Base-by-base conservation (phyloP, 2,888 invertebrate species). In the Chrysina gloriosa region DNA sequence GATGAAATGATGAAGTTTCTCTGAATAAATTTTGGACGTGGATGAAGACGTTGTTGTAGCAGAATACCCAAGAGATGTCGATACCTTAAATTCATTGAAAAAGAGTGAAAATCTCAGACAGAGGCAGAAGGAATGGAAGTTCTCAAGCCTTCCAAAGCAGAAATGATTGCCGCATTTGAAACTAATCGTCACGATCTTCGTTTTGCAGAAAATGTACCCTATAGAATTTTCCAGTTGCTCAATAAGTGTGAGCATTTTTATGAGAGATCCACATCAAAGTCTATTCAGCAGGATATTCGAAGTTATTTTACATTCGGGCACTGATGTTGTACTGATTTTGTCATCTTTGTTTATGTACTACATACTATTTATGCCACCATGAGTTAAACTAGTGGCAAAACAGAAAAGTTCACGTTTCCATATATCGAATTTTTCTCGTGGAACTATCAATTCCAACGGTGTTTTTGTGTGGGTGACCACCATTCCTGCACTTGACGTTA, bases 61-160 rank as follows among this genome's bases (percentile, higher is more conserved):
- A 21, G 47, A 47, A 47, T 21, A 47, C 47, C 47, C 47, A 47
- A 47, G 21, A 47, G 47, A 47, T 47, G 19, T 19, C 21, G 47
- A 21, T n/a, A 47, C n/a, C 47, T 21, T 47, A 47, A 19, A 47
- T 47, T 47, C 21, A 29, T 29, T 7, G 7, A 29, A 7, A 29
- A 5, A 29, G 29, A 29, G 29, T 7, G 7, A 29, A 29, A 29
- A 29, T 29, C 7, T 5, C 29, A 4, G 5, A 29, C 4, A 29
- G 4, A 29, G 5, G 29, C 29, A 7, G 7, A 29, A 29, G 29
- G 7, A 5, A 29, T 29, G 4, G 29, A 29, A 29, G 29, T 29
- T 7, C 29, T 7, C 7, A 7, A 29, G 7, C 29, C 7, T 7
- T 29, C 5, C 7, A 29, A 29, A 4, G 29, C 29, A 29, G 7